Evolutionary conservation across 2,797 vertebrate species (phyloP).

Genomic region (Neostethus bicornis): DNA sequence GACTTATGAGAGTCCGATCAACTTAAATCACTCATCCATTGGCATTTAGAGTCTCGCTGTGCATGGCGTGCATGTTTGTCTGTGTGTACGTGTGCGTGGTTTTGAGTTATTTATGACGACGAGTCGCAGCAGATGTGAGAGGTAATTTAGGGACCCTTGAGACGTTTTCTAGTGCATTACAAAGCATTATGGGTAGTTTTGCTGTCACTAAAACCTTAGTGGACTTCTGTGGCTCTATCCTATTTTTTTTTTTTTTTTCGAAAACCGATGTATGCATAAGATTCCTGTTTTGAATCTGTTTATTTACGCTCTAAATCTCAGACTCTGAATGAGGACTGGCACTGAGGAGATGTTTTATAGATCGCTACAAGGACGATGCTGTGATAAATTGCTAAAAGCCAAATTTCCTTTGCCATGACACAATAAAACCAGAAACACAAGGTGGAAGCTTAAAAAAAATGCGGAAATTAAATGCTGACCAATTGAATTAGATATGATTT

Average conservation of each 20-base stretch:
- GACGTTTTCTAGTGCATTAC: constrained; percentile 64
- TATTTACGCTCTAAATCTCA: constrained; percentile 1
- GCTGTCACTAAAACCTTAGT: constrained; percentile 57
- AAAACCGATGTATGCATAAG: constrained; percentile 16
- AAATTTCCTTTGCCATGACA: constrained; percentile 35
- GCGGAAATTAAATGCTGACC: constrained; percentile 10
- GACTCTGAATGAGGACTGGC: constrained; percentile 31
- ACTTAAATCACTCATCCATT: constrained; percentile 61
- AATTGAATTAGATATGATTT: constrained; percentile 20
- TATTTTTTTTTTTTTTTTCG: constrained; percentile 25
- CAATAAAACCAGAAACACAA: constrained; percentile 17
- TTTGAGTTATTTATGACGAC: constrained; percentile 53
- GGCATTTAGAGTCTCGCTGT: constrained; percentile 20
- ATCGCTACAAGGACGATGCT: constrained; percentile 12
- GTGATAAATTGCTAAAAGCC: constrained; percentile 37
- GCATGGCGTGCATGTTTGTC: constrained; percentile 10
- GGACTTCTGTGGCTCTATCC: constrained; percentile 70
- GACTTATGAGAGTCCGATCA: constrained; percentile 71
- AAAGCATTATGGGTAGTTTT: constrained; percentile 76
- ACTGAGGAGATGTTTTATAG: neutral
- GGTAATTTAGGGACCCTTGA: constrained; percentile 73
- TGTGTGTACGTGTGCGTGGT: constrained; percentile 13
- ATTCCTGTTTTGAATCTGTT: neutral
- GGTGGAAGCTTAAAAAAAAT: neutral
- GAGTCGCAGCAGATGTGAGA: constrained; percentile 74